Percentiles rank a stretch among this genome's conserved stretches.
These are phyloP conservation scores for Gnathonemus echidnorhynchus DNA, from an alignment of 2,113 vertebrate species.

Conservation along the genomic window DNA sequence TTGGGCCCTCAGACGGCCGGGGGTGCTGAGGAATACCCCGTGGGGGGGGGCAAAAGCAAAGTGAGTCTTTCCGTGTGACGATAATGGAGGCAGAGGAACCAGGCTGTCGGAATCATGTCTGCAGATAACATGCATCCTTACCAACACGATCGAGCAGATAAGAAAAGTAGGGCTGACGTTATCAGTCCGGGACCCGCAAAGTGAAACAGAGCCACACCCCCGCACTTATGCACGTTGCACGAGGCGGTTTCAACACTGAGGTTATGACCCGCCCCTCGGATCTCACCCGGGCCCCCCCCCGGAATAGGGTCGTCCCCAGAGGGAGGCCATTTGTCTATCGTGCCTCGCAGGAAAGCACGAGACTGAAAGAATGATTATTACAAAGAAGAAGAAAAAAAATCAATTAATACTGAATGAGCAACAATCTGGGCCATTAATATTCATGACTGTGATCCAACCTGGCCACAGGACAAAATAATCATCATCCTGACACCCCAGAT, in stretches of 20 bases:
- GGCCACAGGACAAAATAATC: slow-evolving; percentile 31
- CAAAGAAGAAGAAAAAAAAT: neutral
- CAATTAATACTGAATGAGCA: slow-evolving; percentile 13
- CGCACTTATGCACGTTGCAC: neutral
- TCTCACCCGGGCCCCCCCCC: neutral
- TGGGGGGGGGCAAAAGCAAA: neutral
- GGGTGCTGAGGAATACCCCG: slow-evolving; percentile 34
- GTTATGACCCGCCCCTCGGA: neutral
- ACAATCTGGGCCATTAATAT: slow-evolving; percentile 36
- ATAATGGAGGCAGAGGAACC: neutral
- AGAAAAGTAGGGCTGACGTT: neutral
- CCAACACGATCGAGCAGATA: neutral
- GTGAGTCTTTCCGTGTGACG: neutral
- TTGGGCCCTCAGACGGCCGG: slow-evolving; percentile 38
- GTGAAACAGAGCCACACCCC: neutral
- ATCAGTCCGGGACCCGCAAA: neutral
- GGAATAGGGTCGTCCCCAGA: neutral
- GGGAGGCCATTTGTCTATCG: neutral
- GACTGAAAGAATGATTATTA: neutral
- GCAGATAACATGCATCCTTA: neutral
- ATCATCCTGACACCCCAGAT: slow-evolving; percentile 32
- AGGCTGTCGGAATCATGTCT: neutral
- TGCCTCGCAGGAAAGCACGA: neutral
- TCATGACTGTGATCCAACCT: slow-evolving; percentile 24
- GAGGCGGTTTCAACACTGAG: neutral